Base-by-base conservation (phyloP, 2,888 invertebrate genomes). In the Euclidia mi region DNA sequence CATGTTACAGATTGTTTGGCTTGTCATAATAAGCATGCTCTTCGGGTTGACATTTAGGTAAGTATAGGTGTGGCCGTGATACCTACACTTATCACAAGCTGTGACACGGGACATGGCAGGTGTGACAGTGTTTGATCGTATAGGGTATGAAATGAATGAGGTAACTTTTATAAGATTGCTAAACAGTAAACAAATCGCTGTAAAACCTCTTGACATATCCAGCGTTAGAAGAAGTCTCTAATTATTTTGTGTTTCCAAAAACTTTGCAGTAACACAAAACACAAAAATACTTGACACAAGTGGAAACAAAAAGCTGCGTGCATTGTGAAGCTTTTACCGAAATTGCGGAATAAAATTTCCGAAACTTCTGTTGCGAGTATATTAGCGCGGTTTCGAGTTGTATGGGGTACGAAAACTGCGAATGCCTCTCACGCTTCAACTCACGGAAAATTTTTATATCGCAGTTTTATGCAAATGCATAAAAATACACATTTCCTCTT, bases 341-440 rank as follows among this genome's bases (percentile, higher is more conserved):
- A 71, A 74, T 45, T 56, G 49, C 40, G 47, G 31, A 40, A 48
- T 55, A 46, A 42, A 46, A 50, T 43, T 52, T 51, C 14, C 10
- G 47, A 44, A 57, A 51, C 37, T 47, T 42, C 47, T 43, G 37
- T 28, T 32, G 56, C 49, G 35, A 44, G 38, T 59, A 65, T 74
- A 74, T 71, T 66, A 59, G 53, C 42, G 49, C 41, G 18, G 48
- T 58, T 66, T 62, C 34, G 38, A 52, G 58, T 49, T 61, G 51
- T 47, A 46, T 47, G 42, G 32, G 49, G 50, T 56, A 59, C 50
- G 64, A 71, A 71, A 74, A 71, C 60, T 64, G 68, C 55, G 44
- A 75, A 67, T 46, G 29, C 18, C 66, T 56, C 66, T 71, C 51
- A 43, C 31, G n/a, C 46, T 11, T 31, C 56, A 25, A 57, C 58